Base-by-base conservation (phyloP, 2,888 invertebrate genomes). In the Drosophila meridiana region DNA sequence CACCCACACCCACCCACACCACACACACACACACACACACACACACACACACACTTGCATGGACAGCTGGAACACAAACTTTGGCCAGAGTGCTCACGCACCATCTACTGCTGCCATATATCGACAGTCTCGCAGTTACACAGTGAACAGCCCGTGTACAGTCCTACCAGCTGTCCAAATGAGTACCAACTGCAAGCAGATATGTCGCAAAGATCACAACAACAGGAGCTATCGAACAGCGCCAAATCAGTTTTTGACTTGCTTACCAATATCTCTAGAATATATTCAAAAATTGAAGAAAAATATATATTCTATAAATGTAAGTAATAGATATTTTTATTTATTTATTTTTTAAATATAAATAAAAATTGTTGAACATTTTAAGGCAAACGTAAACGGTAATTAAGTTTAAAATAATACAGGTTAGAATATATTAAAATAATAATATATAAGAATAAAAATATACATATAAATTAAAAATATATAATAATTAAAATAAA, bases 61-160 rank as follows among this genome's bases (percentile, higher is more conserved):
- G 43, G 56, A 74, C 83, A 83, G 76, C 76, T 87, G 82, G 76
- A 80, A 76, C 80, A 64, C 80, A 85, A 82, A 85, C 64, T 76
- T 76, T 64, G 74, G 63, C 43, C 57, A 52, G 40, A 72, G 57
- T 67, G 45, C 69, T 67, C 69, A 76, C 68, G 72, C 82, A 82
- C 59, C 76, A 73, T 82, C 74, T 64, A 73, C 52, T 62, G 8
- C 43, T 42, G 40, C 40, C 60, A 30, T 53, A 28, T 34, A 52
- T 14, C 55, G 65, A 80, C 73, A 76, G 76, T 69, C 58, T 40
- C 62, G 14, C 67, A 42, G 55, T 48, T 34, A 50, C 69, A 63
- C 47, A 66, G 65, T 66, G 64, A 55, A 53, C 62, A 43, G 53
- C 73, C 69, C 65, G 52, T 4, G 40, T 26, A 53, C 28, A n/a